These are phyloP conservation scores for Xiphydria camelus DNA, from an alignment of 2,888 invertebrate genomes.

Conservation along the genomic window DNA sequence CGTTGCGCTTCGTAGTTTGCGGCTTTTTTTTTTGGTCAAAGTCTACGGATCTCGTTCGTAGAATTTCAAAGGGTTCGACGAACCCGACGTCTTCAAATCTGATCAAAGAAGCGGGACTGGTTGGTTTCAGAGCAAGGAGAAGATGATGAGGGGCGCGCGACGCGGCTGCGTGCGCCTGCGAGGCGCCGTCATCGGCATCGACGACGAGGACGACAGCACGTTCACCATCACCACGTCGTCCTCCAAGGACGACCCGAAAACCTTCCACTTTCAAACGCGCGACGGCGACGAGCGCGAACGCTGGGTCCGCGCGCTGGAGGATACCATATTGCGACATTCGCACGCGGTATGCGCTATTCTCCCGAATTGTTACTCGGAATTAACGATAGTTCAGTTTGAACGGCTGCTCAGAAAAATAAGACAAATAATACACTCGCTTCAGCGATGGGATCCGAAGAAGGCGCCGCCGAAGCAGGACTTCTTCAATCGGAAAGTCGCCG, in stretches of 20 bases:
- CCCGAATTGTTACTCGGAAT: background rate
- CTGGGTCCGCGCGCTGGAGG: conserved; percentile 95
- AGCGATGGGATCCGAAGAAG: conserved; percentile 63
- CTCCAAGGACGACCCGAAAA: conserved; percentile 88
- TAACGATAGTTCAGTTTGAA: no score
- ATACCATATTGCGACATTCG: conserved; percentile 86
- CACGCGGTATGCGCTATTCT: conserved; percentile 62
- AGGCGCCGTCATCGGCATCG: conserved; percentile 97
- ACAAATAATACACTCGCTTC: conserved; percentile 9
- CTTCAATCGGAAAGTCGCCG: conserved; percentile 87
- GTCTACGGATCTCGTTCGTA: no score
- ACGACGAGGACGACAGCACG: conserved; percentile 98
- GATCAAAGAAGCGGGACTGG: no score
- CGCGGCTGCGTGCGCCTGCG: conserved; percentile 96
- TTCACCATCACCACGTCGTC: conserved; percentile 85
- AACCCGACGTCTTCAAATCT: no score
- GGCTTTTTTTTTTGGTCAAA: no score
- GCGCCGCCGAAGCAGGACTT: conserved; percentile 66
- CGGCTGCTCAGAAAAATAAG: no score
- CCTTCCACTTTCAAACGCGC: conserved; percentile 98
- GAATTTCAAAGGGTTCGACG: no score
- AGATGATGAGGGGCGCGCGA: conserved; percentile 96
- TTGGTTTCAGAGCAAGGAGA: conserved; percentile 90
- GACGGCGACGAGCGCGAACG: conserved; percentile 93
- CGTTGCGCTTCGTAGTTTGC: no score